Evolutionary conservation across 2,797 vertebrate genomes (phyloP), one percentile per base, ranked within the genome.

Genomic region (Rhadinocentrus ornatus): DNA sequence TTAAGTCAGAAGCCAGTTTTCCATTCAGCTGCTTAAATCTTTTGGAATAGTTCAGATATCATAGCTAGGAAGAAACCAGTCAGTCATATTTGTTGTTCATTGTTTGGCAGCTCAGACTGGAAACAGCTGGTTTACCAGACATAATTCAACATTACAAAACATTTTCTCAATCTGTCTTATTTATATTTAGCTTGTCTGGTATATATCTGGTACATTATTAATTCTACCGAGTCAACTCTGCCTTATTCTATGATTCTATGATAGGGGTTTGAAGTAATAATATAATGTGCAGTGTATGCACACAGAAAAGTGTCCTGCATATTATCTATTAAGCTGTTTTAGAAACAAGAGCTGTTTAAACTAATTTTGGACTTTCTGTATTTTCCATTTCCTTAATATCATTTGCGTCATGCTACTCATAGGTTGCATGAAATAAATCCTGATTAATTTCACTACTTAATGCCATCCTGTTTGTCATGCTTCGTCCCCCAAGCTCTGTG

Each of bases 391-490:
- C 60, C 29, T 32, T 89, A 91, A 93, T 83, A 71, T 50, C 84
- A 90, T 90, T 91, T 86, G 61, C 71, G 75, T 90, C 82, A 87
- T 88, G 87, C 73, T 80, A 85, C 78, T 88, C 85, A 75, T 32
- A 53, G 80, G 64, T 71, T 58, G 78, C 79, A 85, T 83, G 84
- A 83, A 89, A 87, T 89, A 88, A 91, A 91, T 89, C 88, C 87
- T 67, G 86, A 90, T 90, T 91, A 85, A 88, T 89, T 89, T 88
- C 73, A 77, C 52, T 75, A 79, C 74, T 86, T 85, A 86, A 89
- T 85, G 86, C 75, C 80, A 88, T 90, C 83, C 77, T 78, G 77
- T 90, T 89, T 82, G 83, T 87, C 82, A 82, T 86, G 88, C 87
- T 68, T 78, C 63, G 52, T 81, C 85, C 80, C 75, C 82, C 83